These are phyloP conservation scores for Epinephelus lanceolatus DNA, from an alignment of 2,113 vertebrate species.

Conservation along the genomic window DNA sequence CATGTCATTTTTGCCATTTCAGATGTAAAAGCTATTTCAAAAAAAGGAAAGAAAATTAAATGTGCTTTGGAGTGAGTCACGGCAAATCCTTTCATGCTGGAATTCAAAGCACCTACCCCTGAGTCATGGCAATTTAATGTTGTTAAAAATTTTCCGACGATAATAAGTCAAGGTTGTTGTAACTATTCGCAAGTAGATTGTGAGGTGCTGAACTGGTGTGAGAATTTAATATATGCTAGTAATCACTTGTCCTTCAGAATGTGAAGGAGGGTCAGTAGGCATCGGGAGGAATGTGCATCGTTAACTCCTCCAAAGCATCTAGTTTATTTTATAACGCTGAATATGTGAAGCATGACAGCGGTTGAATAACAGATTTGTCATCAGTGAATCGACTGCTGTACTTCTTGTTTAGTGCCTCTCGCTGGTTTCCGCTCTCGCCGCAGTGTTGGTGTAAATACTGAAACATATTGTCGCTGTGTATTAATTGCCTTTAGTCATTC, in stretches of 20 bases:
- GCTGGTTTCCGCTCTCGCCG: constrained; percentile 15
- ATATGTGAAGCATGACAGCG: background rate
- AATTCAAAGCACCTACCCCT: constrained; percentile 35
- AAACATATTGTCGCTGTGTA: constrained; percentile 22
- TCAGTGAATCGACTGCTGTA: constrained; percentile 39
- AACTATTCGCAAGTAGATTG: constrained; percentile 5
- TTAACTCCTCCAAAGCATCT: constrained; percentile 6
- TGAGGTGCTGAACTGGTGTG: background rate
- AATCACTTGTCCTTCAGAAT: constrained; percentile 16
- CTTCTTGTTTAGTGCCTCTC: constrained; percentile 11
- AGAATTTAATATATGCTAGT: constrained; percentile 12
- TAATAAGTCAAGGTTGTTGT: constrained; percentile 13
- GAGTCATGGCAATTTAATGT: constrained; percentile 25
- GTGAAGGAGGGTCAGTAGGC: constrained; percentile 33
- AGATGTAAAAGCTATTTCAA: constrained; percentile 38
- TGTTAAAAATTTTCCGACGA: constrained; percentile 21
- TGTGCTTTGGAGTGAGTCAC: constrained; percentile 32
- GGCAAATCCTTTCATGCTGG: constrained; percentile 27
- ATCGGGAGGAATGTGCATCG: constrained; percentile 1
- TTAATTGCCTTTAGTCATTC: constrained; percentile 23
- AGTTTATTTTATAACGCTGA: constrained; percentile 16
- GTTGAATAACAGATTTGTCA: background rate
- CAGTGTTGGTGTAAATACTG: constrained; percentile 59
- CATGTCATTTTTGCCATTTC: constrained; percentile 58
- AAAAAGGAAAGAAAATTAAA: constrained; percentile 2